phyloP scores from a whole-genome alignment of 2,797 vertebrate genomes.

The Helostoma temminkii region DNA sequence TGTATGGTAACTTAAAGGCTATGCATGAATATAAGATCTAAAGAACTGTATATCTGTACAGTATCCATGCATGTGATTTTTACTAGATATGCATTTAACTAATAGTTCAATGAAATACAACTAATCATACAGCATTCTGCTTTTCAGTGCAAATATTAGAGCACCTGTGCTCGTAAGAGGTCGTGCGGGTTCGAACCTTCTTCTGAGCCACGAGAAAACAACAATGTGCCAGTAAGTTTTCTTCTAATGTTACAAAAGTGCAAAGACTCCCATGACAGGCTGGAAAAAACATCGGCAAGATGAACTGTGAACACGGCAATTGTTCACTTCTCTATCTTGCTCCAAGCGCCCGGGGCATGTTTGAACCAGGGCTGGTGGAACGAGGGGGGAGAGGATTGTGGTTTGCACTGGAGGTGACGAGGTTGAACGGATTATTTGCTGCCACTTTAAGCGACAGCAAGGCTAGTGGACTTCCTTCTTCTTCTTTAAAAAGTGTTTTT shows the following conservation, averaged over 20 bases:
- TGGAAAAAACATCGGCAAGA: conserved; percentile 76
- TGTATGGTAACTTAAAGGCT: no score
- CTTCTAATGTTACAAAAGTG: conserved; percentile 47
- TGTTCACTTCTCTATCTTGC: conserved; percentile 44
- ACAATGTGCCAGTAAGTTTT: conserved; percentile 64
- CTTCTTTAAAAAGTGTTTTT: conserved; percentile 69
- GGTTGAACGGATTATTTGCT: conserved; percentile 69
- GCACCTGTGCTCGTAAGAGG: not conserved
- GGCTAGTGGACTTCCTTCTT: conserved; percentile 72
- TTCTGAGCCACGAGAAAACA: conserved; percentile 30
- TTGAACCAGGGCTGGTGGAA: conserved; percentile 67
- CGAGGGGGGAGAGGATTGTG: conserved; percentile 24
- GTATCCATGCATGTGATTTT: conserved; percentile 11
- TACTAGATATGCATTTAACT: not conserved
- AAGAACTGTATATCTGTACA: not conserved
- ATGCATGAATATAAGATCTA: not conserved
- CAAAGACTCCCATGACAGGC: conserved; percentile 70
- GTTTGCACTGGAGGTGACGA: conserved; percentile 44
- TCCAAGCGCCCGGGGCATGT: conserved; percentile 55
- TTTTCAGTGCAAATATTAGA: not conserved
- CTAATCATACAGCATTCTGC: not conserved
- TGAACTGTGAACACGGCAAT: conserved; percentile 66
- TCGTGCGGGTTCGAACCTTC: conserved; percentile 30
- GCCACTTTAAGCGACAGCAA: conserved; percentile 70
- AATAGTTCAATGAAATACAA: conserved; percentile 30